phyloP scores from a whole-genome alignment of 2,888 invertebrate species.

The Drosophila niveifrons region DNA sequence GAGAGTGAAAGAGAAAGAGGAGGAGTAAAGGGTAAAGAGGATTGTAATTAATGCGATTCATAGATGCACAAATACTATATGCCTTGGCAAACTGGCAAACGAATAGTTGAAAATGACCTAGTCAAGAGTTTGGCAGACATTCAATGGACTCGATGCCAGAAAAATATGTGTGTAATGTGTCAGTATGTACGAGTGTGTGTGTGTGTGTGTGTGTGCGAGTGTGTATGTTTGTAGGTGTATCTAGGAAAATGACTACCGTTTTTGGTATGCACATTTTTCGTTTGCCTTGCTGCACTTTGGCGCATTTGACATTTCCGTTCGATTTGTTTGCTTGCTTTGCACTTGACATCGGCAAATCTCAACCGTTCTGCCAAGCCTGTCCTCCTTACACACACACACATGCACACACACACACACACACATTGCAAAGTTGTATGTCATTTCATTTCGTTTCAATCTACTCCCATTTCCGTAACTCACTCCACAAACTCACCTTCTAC shows the following conservation, averaged over 20 bases:
- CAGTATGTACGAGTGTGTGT: background rate
- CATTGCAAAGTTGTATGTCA: slow-evolving; percentile 58
- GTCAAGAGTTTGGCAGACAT: slow-evolving; percentile 31
- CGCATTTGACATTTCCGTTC: slow-evolving; percentile 81
- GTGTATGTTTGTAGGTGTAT: slow-evolving; percentile 18
- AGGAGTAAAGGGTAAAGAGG: slow-evolving; percentile 45
- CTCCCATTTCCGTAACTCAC: slow-evolving; percentile 49
- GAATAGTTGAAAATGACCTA: slow-evolving; percentile 51
- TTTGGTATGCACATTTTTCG: slow-evolving; percentile 48
- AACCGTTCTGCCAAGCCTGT: slow-evolving; percentile 14
- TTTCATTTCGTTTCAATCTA: slow-evolving; percentile 68
- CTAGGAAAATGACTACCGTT: slow-evolving; percentile 39
- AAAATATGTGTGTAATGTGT: slow-evolving; percentile 15
- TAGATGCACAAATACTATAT: slow-evolving; percentile 48
- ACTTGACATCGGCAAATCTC: slow-evolving; percentile 44
- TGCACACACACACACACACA: background rate
- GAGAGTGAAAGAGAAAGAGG: too few species aligned
- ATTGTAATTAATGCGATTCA: slow-evolving; percentile 78
- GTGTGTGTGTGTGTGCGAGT: background rate
- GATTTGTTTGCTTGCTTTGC: slow-evolving; percentile 77
- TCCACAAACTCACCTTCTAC: slow-evolving; percentile 1
- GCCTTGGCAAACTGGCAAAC: slow-evolving; percentile 22
- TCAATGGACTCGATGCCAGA: slow-evolving; percentile 43
- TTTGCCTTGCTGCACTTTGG: slow-evolving; percentile 71
- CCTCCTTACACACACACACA: slow-evolving; percentile 13